Percentiles rank a stretch among this genome's conserved stretches.
Evolutionary conservation across 2,113 vertebrate genomes (phyloP).

Genomic region (Anser cygnoides): DNA sequence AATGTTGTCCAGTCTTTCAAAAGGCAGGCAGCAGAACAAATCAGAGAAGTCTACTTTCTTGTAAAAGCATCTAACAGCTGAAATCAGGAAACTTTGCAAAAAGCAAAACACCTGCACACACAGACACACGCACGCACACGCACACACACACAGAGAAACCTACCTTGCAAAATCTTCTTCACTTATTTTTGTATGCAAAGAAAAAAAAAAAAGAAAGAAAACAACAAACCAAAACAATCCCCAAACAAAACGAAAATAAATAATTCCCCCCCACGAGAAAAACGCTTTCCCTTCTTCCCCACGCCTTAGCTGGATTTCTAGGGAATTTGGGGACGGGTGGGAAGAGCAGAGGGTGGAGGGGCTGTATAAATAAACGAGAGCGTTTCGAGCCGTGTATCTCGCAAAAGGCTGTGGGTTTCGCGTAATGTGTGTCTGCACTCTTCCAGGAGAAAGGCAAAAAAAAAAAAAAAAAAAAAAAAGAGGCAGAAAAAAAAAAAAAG

Average conservation of each 20-base stretch:
- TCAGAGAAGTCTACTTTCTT: conserved; percentile 62
- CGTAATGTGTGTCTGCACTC: conserved; percentile 81
- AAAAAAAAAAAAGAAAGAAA: neutral
- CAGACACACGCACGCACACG: neutral
- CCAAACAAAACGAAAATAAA: conserved; percentile 44
- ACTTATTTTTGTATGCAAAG: conserved; percentile 75
- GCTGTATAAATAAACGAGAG: conserved; percentile 76
- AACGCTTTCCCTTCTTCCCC: conserved; percentile 65
- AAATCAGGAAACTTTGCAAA: conserved; percentile 79
- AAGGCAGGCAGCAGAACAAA: conserved; percentile 68
- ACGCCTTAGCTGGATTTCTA: conserved; percentile 77
- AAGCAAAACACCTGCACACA: conserved; percentile 64
- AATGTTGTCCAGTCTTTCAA: conserved; percentile 56
- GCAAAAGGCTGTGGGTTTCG: conserved; percentile 80
- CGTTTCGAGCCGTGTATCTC: conserved; percentile 73
- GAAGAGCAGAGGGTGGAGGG: conserved; percentile 73
- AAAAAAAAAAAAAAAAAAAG: neutral
- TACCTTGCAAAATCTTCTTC: conserved; percentile 83
- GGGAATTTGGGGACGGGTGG: conserved; percentile 78
- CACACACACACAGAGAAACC: conserved; percentile 63
- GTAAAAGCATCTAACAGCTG: conserved; percentile 72
- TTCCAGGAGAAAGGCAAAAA: conserved; percentile 75
- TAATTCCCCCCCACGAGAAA: neutral
- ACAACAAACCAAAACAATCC: conserved; percentile 36
- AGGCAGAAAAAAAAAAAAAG: conserved; percentile 36